phyloP scores from a whole-genome alignment of 2,113 vertebrate species.

The Hyla sarda region DNA sequence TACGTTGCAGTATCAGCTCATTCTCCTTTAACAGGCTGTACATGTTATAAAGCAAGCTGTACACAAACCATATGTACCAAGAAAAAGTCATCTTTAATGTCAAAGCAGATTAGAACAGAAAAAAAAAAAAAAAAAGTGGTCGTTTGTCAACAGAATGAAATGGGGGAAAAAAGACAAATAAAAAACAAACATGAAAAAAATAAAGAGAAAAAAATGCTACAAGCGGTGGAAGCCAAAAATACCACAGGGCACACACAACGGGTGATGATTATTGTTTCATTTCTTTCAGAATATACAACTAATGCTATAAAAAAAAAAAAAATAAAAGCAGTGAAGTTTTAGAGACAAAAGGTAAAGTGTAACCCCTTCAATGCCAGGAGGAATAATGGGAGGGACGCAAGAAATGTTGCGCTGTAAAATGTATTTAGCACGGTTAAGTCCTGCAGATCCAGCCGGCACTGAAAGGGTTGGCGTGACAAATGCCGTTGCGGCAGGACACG shows the following conservation, averaged over 20 bases:
- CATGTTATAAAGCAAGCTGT: slow-evolving; percentile 36
- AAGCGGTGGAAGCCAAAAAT: slow-evolving; percentile 15
- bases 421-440: slow-evolving; percentile 16
- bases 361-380: slow-evolving; percentile 47
- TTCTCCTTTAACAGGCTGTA: slow-evolving; percentile 9
- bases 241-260: slow-evolving; percentile 41
- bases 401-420: background rate
- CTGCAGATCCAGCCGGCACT: slow-evolving; percentile 40
- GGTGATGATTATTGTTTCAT: background rate
- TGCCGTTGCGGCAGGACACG: background rate
- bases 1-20: background rate
- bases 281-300: slow-evolving; percentile 34
- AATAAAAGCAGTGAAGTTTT: slow-evolving; percentile 35
- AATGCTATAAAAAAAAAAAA: slow-evolving; percentile 28
- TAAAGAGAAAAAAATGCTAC: background rate
- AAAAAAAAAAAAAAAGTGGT: background rate
- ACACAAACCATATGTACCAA: slow-evolving; percentile 32
- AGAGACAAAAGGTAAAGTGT: slow-evolving; percentile 37
- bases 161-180: background rate
- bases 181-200: too few relatives aligned
- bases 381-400: background rate
- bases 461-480: slow-evolving; percentile 21
- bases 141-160: slow-evolving; percentile 27
- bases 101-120: slow-evolving; percentile 41
- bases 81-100: slow-evolving; percentile 48